These are phyloP conservation scores for Uropetala carovei DNA, from an alignment of 2,888 invertebrate genomes.

Conservation along the genomic window DNA sequence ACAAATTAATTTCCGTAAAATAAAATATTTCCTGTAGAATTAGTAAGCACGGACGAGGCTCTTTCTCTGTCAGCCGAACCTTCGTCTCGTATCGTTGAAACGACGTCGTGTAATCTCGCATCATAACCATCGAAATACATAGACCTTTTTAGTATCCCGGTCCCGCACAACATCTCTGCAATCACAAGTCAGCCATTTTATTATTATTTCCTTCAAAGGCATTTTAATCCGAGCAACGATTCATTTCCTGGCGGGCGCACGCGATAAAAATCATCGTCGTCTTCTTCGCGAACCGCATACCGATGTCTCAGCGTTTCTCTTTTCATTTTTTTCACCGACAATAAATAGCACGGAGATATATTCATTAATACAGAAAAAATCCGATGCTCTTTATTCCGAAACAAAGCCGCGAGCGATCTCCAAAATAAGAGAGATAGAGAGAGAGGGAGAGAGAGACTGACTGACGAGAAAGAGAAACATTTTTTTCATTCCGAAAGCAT, in stretches of 20 bases:
- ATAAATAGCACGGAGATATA: neutral
- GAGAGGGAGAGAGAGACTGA: constrained; percentile 23
- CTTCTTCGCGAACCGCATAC: neutral
- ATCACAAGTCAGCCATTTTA: too few species aligned
- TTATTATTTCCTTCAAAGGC: too few species aligned
- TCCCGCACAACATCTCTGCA: too few species aligned
- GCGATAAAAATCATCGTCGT: constrained; percentile 1
- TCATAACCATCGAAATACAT: too few species aligned
- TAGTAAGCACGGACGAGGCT: too few species aligned
- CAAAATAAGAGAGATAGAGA: neutral
- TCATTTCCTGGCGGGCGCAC: neutral
- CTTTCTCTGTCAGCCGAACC: too few species aligned
- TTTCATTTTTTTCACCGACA: constrained; percentile 4
- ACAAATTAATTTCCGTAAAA: too few species aligned
- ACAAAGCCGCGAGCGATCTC: constrained; percentile 50
- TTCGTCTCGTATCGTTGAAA: too few species aligned
- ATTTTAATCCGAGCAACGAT: too few species aligned
- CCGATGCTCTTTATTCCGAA: neutral
- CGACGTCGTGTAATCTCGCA: too few species aligned
- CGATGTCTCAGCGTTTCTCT: constrained; percentile 1
- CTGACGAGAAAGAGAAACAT: neutral
- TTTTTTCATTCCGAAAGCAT: neutral
- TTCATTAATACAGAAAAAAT: constrained; percentile 45
- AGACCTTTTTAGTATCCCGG: too few species aligned
- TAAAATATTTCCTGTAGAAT: too few species aligned